Evolutionary conservation across 2,797 vertebrate genomes (phyloP).

Genomic region (Huso huso): DNA sequence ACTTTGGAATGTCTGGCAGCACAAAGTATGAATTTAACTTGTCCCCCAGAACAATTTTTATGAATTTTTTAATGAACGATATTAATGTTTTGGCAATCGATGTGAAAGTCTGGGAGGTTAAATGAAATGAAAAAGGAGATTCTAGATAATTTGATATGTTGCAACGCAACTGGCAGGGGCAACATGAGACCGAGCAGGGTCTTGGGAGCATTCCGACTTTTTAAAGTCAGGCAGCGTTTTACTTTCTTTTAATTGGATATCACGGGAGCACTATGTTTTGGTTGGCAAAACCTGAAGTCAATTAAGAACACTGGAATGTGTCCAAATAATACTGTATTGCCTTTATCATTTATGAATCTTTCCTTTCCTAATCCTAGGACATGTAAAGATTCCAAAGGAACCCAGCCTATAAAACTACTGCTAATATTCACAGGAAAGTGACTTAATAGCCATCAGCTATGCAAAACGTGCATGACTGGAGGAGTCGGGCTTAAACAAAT

Average conservation of each 20-base stretch:
- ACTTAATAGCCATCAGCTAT: slow-evolving; percentile 31
- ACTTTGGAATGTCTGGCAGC: too few species aligned
- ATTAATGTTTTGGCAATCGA: neutral
- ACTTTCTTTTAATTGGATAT: slow-evolving; percentile 32
- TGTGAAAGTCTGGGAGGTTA: slow-evolving; percentile 9
- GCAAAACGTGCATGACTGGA: slow-evolving; percentile 23
- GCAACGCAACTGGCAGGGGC: slow-evolving; percentile 4
- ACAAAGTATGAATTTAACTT: too few species aligned
- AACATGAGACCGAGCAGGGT: slow-evolving; percentile 20
- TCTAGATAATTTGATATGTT: neutral
- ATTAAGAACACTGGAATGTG: slow-evolving; percentile 31
- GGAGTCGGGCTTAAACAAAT: slow-evolving; percentile 27
- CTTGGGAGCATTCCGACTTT: slow-evolving; percentile 26
- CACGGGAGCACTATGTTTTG: slow-evolving; percentile 28
- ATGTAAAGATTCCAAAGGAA: slow-evolving; percentile 27
- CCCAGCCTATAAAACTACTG: slow-evolving; percentile 22
- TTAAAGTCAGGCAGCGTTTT: slow-evolving; percentile 22
- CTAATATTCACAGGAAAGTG: slow-evolving; percentile 23
- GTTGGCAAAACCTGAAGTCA: slow-evolving; percentile 31
- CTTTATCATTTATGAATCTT: slow-evolving; percentile 25
- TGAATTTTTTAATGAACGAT: slow-evolving; percentile 6
- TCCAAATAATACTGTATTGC: slow-evolving; percentile 16
- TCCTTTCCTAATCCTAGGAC: slow-evolving; percentile 33
- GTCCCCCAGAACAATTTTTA: too few species aligned
- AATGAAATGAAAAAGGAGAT: slow-evolving; percentile 1